Percentiles rank a stretch among this genome's conserved stretches.
These are phyloP conservation scores for Rissa tridactyla DNA, from an alignment of 2,113 vertebrate species.

Conservation along the genomic window DNA sequence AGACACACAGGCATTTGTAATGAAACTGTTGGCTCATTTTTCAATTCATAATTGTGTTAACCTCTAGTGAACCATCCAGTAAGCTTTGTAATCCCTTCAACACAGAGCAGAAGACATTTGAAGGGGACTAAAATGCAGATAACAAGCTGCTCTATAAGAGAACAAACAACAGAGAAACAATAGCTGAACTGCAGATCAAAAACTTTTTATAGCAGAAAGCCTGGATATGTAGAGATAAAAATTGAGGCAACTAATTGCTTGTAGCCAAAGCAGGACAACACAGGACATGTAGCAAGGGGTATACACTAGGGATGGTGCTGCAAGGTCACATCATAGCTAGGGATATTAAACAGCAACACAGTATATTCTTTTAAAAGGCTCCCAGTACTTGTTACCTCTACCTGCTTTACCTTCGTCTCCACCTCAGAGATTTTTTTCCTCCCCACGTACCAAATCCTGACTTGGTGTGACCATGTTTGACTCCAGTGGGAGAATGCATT, in stretches of 20 bases:
- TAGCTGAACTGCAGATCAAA: background rate
- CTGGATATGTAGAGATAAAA: background rate
- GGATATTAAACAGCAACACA: background rate
- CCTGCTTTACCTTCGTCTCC: background rate
- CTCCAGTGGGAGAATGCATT: background rate
- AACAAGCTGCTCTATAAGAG: background rate
- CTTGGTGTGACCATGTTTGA: accelerated
- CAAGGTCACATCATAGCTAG: background rate
- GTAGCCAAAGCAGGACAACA: background rate
- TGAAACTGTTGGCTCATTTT: background rate
- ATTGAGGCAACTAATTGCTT: background rate
- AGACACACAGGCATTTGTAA: background rate
- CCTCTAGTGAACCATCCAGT: background rate
- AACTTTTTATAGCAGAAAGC: background rate
- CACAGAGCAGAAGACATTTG: background rate
- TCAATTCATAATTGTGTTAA: background rate
- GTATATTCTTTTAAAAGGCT: background rate
- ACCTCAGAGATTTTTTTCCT: background rate
- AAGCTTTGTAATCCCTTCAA: background rate
- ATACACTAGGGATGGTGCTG: background rate
- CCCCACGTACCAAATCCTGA: background rate
- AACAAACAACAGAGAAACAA: background rate
- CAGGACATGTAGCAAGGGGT: background rate
- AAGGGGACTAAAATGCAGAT: background rate
- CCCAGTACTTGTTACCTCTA: background rate